These are phyloP conservation scores for Drosophila melanocephala DNA, from an alignment of 2,888 invertebrate species.

Conservation along the genomic window DNA sequence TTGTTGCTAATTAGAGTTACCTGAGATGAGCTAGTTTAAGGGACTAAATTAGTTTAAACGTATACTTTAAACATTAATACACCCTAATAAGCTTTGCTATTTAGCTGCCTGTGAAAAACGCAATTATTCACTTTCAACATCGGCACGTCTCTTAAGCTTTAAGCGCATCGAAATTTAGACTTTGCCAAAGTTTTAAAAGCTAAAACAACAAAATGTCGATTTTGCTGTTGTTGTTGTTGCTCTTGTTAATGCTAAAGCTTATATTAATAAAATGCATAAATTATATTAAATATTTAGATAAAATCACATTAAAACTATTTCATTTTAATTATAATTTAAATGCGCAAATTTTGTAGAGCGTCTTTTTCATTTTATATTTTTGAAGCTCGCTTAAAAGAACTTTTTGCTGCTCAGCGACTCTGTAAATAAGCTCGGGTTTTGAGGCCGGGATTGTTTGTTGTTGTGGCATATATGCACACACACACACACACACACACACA, in stretches of 20 bases:
- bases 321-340: background rate
- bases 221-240: background rate
- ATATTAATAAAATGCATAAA: constrained; percentile 8
- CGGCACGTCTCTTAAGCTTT: constrained; percentile 61
- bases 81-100: constrained; percentile 19
- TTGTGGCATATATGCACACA: constrained; percentile 1
- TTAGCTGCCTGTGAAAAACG: background rate
- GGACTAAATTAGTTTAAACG: background rate
- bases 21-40: background rate
- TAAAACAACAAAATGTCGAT: constrained; percentile 27
- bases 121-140: constrained; percentile 3
- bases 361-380: constrained; percentile 37
- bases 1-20: background rate
- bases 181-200: constrained; percentile 65
- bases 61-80: background rate
- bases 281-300: background rate
- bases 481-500: background rate
- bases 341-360: constrained; percentile 19
- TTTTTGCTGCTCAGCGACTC: constrained; percentile 25
- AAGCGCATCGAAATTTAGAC: constrained; percentile 67
- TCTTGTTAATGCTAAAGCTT: constrained; percentile 31
- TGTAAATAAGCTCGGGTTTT: constrained; percentile 49
- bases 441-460: constrained; percentile 12
- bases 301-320: background rate
- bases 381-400: constrained; percentile 25